These are phyloP conservation scores for Miltochrista miniata DNA, from an alignment of 2,888 invertebrate species.

Conservation along the genomic window DNA sequence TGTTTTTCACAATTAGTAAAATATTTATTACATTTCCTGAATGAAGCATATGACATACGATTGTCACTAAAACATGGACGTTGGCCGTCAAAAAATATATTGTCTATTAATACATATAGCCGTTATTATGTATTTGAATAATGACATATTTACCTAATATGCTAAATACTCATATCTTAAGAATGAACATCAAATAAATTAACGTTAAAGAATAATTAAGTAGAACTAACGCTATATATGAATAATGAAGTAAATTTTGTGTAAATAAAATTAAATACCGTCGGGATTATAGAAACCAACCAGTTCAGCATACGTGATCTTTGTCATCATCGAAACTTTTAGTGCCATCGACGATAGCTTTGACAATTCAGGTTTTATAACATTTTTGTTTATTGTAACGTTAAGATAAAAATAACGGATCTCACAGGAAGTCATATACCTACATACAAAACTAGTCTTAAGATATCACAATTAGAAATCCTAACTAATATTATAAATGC, in stretches of 20 bases:
- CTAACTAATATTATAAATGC: no score
- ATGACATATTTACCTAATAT: constrained; percentile 39
- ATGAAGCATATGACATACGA: constrained; percentile 27
- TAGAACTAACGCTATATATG: constrained; percentile 25
- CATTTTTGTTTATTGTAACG: constrained; percentile 11
- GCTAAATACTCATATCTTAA: constrained; percentile 29
- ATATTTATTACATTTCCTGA: no score
- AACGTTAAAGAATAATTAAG: constrained; percentile 37
- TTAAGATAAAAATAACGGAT: constrained; percentile 9
- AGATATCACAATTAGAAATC: no score
- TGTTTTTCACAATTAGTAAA: no score
- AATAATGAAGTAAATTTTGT: constrained; percentile 25
- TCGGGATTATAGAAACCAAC: constrained; percentile 14
- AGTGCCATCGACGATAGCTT: constrained; percentile 6
- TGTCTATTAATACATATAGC: constrained; percentile 22
- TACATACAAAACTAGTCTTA: no score
- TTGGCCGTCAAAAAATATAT: constrained; percentile 24
- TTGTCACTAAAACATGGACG: constrained; percentile 26
- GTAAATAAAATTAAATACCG: constrained; percentile 21
- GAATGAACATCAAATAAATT: constrained; percentile 30
- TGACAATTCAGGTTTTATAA: constrained; percentile 2
- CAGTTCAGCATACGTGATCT: constrained; percentile 18
- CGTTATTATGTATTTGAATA: constrained; percentile 35
- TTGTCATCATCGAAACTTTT: constrained; percentile 19
- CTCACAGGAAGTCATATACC: no score